Conservation (phyloP, 1,140 invertebrate species). For the Elymnias hypermnestra region DNA sequence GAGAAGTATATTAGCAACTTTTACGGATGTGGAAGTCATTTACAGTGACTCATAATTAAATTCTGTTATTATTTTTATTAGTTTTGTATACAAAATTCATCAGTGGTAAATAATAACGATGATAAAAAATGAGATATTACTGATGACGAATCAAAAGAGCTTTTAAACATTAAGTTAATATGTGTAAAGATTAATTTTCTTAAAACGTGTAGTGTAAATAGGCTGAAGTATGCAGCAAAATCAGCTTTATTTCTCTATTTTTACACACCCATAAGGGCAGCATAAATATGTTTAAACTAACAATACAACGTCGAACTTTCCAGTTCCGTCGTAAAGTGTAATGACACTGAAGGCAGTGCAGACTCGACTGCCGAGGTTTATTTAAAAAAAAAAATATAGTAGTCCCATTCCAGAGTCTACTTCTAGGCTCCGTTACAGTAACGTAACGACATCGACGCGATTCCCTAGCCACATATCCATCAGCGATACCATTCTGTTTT, state of each 20-base stretch:
- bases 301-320: conserved; percentile 10
- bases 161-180: too few species aligned
- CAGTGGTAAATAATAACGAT: too few species aligned
- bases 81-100: too few species aligned
- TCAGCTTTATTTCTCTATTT: not conserved
- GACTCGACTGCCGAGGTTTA: conserved; percentile 25
- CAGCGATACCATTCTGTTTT: conserved; percentile 10
- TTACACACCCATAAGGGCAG: not conserved
- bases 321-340: conserved; percentile 21
- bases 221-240: too few species aligned
- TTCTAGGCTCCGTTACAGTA: conserved; percentile 37
- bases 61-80: too few species aligned
- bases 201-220: too few species aligned
- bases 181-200: too few species aligned
- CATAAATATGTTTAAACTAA: conserved; percentile 3
- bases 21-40: too few species aligned
- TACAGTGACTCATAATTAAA: too few species aligned
- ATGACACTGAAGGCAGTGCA: conserved; percentile 27
- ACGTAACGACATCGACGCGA: conserved; percentile 38
- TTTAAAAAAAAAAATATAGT: conserved; percentile 36
- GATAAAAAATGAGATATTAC: too few species aligned
- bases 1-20: too few species aligned
- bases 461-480: conserved; percentile 25
- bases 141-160: too few species aligned
- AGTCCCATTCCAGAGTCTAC: conserved; percentile 38